Conservation (phyloP, 64 coral and sea anemone species). For the Astreopora myriophthalma region DNA sequence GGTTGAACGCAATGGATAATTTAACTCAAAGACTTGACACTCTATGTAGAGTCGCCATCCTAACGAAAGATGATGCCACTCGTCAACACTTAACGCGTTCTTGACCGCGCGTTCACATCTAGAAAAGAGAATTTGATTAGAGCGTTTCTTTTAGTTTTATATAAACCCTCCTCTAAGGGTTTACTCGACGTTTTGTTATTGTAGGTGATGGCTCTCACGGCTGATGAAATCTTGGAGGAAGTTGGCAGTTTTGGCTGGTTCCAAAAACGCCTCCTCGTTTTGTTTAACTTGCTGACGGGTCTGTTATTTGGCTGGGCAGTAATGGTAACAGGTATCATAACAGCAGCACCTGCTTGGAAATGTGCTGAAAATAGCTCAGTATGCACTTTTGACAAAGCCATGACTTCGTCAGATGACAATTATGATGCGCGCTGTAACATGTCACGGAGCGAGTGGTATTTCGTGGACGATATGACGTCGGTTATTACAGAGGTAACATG, state of each 20-base stretch:
- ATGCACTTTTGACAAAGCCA: background rate
- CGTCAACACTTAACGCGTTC: too few species aligned
- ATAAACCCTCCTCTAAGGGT: background rate
- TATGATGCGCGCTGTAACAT: constrained; percentile 72
- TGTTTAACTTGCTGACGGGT: background rate
- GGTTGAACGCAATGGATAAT: too few species aligned
- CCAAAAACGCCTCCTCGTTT: constrained; percentile 36
- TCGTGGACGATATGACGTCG: constrained; percentile 36
- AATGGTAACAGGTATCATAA: constrained; percentile 53
- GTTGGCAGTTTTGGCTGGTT: constrained; percentile 75
- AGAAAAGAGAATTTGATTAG: too few species aligned
- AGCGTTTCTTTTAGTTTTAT: too few species aligned
- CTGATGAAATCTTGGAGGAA: constrained; percentile 63
- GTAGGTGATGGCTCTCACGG: constrained; percentile 39
- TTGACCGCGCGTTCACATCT: too few species aligned
- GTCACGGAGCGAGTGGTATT: constrained; percentile 64
- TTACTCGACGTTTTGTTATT: background rate
- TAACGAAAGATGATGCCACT: too few species aligned
- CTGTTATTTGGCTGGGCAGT: constrained; percentile 1
- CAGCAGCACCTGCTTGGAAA: constrained; percentile 28
- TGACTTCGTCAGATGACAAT: constrained; percentile 4
- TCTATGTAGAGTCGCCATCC: too few species aligned
- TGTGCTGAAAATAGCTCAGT: constrained; percentile 38
- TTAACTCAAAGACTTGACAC: too few species aligned
- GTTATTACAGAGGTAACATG: constrained; percentile 44